Evolutionary conservation across 2,888 invertebrate species (phyloP).

Genomic region (Sycophila texana): DNA sequence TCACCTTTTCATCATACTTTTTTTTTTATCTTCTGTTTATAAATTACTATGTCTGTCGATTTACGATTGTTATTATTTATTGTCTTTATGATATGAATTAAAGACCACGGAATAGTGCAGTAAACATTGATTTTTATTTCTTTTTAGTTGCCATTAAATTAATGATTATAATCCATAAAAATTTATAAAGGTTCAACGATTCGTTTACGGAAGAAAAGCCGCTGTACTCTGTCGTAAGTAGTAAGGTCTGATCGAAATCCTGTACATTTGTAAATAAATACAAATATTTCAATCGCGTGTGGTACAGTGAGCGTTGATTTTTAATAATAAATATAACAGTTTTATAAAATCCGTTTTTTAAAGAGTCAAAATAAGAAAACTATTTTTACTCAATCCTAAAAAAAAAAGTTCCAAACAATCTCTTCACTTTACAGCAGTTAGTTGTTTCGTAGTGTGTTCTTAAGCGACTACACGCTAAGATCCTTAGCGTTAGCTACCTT

Average conservation of each 20-base stretch:
- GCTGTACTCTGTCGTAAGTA: constrained; percentile 10
- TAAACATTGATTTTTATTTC: constrained; percentile 42
- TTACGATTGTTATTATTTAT: constrained; percentile 4
- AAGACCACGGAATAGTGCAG: background rate
- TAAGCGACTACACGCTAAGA: constrained; percentile 34
- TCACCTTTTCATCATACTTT: background rate
- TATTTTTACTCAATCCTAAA: background rate
- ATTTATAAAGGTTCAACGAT: constrained; percentile 36
- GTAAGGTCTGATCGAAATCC: constrained; percentile 4
- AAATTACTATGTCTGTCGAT: background rate
- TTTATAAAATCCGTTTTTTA: constrained; percentile 35
- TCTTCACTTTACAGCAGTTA: constrained; percentile 39
- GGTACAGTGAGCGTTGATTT: constrained; percentile 2
- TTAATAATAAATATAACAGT: constrained; percentile 36
- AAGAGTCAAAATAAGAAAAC: constrained; percentile 17
- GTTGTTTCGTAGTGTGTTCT: constrained; percentile 20
- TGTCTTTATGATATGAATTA: background rate
- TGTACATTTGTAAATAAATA: constrained; percentile 25
- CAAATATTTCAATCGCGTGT: background rate
- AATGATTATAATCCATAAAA: constrained; percentile 20
- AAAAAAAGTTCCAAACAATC: constrained; percentile 24
- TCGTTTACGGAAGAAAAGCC: constrained; percentile 8
- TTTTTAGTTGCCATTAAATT: constrained; percentile 22
- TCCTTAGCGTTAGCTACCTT: constrained; percentile 1
- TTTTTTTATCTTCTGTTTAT: background rate